A percentile compares a stretch with the other conserved stretches of the same genome.
These are phyloP conservation scores for Carettochelys insculpta DNA, from an alignment of 2,113 vertebrate genomes.

Conservation along the genomic window DNA sequence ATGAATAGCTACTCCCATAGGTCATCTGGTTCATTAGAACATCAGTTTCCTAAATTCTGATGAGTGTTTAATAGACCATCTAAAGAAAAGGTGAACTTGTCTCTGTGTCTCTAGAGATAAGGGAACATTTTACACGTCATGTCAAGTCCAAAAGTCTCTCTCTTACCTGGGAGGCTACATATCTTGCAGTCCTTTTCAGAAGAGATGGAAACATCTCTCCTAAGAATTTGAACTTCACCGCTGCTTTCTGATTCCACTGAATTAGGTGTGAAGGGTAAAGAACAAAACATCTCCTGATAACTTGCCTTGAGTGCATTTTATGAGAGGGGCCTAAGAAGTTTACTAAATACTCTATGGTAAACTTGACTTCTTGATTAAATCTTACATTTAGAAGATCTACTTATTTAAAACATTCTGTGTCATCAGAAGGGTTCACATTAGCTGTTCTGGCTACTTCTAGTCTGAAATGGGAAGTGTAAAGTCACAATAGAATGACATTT, in stretches of 20 bases:
- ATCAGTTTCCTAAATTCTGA: neutral
- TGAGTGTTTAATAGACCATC: neutral
- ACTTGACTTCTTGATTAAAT: fast-evolving
- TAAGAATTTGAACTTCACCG: neutral
- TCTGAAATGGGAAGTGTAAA: neutral
- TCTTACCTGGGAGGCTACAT: neutral
- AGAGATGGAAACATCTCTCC: fast-evolving
- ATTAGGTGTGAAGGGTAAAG: neutral
- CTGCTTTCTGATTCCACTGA: neutral
- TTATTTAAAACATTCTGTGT: neutral
- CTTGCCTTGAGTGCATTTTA: neutral
- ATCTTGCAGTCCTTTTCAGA: neutral
- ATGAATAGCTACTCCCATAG: neutral
- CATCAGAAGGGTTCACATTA: neutral
- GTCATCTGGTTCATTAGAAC: neutral
- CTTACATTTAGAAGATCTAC: neutral
- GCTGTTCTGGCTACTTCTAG: neutral
- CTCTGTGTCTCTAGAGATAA: neutral
- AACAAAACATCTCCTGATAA: neutral
- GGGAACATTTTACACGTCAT: neutral
- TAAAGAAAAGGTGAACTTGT: neutral
- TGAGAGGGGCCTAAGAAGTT: neutral
- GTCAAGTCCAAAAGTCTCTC: neutral
- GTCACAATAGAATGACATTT: neutral
- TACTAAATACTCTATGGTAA: neutral